Base-by-base conservation (phyloP, 2,888 invertebrate genomes). In the Operophtera brumata region DNA sequence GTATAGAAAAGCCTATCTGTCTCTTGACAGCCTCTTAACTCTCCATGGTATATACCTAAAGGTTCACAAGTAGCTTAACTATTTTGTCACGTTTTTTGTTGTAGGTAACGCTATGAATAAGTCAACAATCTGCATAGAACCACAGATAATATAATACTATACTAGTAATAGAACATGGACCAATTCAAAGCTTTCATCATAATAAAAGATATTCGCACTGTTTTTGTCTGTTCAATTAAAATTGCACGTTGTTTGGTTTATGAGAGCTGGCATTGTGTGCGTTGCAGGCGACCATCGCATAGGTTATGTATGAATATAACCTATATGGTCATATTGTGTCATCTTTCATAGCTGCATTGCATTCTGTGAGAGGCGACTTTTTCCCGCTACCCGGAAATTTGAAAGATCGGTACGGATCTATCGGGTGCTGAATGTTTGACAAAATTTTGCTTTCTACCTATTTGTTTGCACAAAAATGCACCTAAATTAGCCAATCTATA, bases 121-220 rank as follows among this genome's bases (percentile, higher is more conserved):
- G 39, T 39, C 20, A 46, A 34, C 30, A 49, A 49, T 39, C 47
- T 30, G 40, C 32, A 40, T 44, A 11, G 20, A 14, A 45, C 56
- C 53, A 30, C 25, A n/a, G n/a, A n/a, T n/a, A n/a, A n/a, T n/a
- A n/a, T n/a, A n/a, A n/a, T n/a, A n/a, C n/a, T n/a, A n/a, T n/a
- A n/a, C n/a, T n/a, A n/a, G n/a, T n/a, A n/a, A n/a, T n/a, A n/a
- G n/a, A n/a, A n/a, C n/a, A n/a, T n/a, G n/a, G n/a, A n/a, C n/a
- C n/a, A n/a, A 39, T 66, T 63, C 69, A 62, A 64, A 61, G 57
- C 40, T 63, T 57, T 65, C 64, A 65, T 62, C 63, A 62, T 53
- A 60, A 42, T 61, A 61, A 65, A 66, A 64, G 55, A 54, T 67
- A 67, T 67, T 65, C 64, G 64, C 65, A 43, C 44, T 47, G 34